These are phyloP conservation scores for Meloidogyne floridensis DNA, from an alignment of 1,140 invertebrate genomes.

Conservation along the genomic window DNA sequence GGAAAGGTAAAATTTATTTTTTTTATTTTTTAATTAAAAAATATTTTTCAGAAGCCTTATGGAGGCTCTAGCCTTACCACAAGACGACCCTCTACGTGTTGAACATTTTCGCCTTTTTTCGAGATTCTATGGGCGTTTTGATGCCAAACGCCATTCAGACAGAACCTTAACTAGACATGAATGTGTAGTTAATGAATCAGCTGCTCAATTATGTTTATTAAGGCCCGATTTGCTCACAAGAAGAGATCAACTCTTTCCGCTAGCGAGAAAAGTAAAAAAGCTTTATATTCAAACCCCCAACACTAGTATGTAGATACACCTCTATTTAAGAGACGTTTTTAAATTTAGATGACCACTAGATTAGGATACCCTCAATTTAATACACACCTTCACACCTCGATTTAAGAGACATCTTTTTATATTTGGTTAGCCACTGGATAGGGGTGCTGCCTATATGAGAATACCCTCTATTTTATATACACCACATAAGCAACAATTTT, in stretches of 20 bases:
- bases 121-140: constrained; percentile 90
- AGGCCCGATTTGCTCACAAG: constrained; percentile 85
- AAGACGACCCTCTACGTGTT: constrained; percentile 72
- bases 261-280: constrained; percentile 80
- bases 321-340: no score
- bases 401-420: no score
- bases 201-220: constrained; percentile 87
- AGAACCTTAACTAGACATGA: constrained; percentile 93
- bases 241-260: constrained; percentile 88
- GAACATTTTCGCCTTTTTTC: constrained; percentile 87
- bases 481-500: not conserved
- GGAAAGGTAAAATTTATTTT: constrained; percentile 24
- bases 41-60: constrained; percentile 65
- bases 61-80: constrained; percentile 84
- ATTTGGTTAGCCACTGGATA: no score
- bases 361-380: no score
- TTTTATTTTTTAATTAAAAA: not conserved
- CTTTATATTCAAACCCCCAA: not conserved
- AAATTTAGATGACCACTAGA: no score
- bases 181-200: constrained; percentile 94
- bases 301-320: no score
- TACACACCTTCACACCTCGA: no score
- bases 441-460: no score
- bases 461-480: no score
- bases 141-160: constrained; percentile 90